Conservation (phyloP, 1,140 invertebrate genomes). For the Drosophila gunungcola region DNA sequence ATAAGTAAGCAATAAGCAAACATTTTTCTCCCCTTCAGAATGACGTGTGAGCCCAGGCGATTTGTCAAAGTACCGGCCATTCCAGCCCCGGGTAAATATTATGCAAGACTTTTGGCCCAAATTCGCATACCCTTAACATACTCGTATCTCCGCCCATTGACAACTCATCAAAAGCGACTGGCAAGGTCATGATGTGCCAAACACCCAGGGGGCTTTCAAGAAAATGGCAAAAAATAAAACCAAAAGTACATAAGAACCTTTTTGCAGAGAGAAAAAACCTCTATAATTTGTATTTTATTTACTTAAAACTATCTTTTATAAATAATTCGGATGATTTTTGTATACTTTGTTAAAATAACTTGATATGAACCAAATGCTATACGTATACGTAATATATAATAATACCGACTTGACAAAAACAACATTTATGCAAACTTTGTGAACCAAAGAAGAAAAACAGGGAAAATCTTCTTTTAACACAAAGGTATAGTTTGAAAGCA, state of each 20-base stretch:
- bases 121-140: constrained; percentile 23
- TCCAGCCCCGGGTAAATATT: constrained; percentile 65
- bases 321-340: too few relatives aligned
- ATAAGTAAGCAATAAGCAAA: constrained; percentile 33
- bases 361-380: too few relatives aligned
- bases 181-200: constrained; percentile 78
- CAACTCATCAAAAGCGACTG: constrained; percentile 69
- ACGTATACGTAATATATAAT: too few relatives aligned
- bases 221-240: constrained; percentile 51
- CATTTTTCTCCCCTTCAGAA: constrained; percentile 23
- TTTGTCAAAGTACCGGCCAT: constrained; percentile 59
- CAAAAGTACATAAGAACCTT: constrained; percentile 46
- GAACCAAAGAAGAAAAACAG: too few relatives aligned
- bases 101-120: constrained; percentile 78
- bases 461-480: neutral
- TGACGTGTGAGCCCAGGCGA: constrained; percentile 41
- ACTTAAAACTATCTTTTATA: too few relatives aligned
- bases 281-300: too few relatives aligned
- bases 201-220: constrained; percentile 68
- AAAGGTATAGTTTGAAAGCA: neutral
- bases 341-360: too few relatives aligned
- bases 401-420: too few relatives aligned
- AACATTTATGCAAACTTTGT: too few relatives aligned
- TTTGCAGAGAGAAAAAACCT: constrained; percentile 14
- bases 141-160: constrained; percentile 53